Percentiles rank a stretch among this genome's conserved stretches.
These are phyloP conservation scores for Gnathonemus longibarbis DNA, from an alignment of 2,113 vertebrate species.

Conservation along the genomic window DNA sequence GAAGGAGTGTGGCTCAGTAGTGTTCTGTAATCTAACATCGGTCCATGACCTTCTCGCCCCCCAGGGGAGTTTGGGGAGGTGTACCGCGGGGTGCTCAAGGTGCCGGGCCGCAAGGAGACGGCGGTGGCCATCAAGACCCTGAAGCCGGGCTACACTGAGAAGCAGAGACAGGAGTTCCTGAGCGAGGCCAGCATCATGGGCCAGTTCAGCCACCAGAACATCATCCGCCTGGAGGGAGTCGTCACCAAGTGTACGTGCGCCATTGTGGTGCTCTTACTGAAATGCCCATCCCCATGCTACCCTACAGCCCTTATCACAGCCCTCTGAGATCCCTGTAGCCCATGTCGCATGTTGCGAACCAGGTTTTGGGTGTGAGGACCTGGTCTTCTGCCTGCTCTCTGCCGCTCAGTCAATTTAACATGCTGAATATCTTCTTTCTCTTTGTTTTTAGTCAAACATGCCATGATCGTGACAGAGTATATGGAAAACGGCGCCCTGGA, in stretches of 20 bases:
- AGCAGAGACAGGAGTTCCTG: slow-evolving; percentile 89
- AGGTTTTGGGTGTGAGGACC: too few species aligned
- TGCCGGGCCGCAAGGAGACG: slow-evolving; percentile 65
- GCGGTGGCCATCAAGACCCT: slow-evolving; percentile 88
- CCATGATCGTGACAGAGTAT: slow-evolving; percentile 93
- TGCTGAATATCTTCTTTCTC: not conserved
- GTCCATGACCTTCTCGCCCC: not conserved
- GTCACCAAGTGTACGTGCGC: slow-evolving; percentile 83
- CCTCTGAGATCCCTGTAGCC: not conserved
- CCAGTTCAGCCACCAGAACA: slow-evolving; percentile 92
- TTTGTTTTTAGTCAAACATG: slow-evolving; percentile 74
- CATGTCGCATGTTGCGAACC: not conserved
- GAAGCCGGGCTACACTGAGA: slow-evolving; percentile 87
- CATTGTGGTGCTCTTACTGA: not conserved
- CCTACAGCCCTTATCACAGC: not conserved
- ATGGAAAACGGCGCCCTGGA: slow-evolving; percentile 97
- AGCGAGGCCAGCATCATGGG: slow-evolving; percentile 97
- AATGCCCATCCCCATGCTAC: not conserved
- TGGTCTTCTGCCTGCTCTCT: not conserved
- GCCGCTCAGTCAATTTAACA: not conserved
- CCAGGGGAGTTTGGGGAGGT: slow-evolving; percentile 94
- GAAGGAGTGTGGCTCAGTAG: not conserved
- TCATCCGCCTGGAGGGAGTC: slow-evolving; percentile 90
- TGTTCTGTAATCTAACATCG: not conserved
- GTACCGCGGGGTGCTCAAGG: slow-evolving; percentile 78